Evolutionary conservation across 1,140 invertebrate species (phyloP).

Genomic region (Dendrolimus kikuchii): DNA sequence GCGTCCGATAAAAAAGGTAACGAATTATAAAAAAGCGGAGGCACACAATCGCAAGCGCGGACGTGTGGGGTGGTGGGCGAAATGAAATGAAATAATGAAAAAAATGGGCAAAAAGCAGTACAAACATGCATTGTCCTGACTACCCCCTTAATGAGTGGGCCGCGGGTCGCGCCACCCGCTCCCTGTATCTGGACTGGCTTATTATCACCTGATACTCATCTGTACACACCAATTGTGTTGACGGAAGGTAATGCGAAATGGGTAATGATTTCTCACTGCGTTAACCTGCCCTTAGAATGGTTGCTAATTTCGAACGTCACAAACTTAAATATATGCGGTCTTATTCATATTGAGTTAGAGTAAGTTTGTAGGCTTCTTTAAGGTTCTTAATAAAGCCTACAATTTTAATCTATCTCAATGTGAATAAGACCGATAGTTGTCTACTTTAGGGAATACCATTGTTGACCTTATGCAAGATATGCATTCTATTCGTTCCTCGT

Average conservation of each 20-base stretch:
- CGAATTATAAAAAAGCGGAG: slow-evolving; percentile 71
- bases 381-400: too few species aligned
- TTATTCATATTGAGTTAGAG: too few species aligned
- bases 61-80: slow-evolving; percentile 64
- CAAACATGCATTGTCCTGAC: slow-evolving; percentile 69
- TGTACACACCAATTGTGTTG: slow-evolving; percentile 10
- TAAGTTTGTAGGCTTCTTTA: too few species aligned
- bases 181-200: slow-evolving; percentile 56
- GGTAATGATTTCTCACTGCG: slow-evolving; percentile 3
- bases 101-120: slow-evolving; percentile 70
- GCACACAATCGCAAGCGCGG: slow-evolving; percentile 66
- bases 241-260: slow-evolving; percentile 6
- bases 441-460: too few species aligned
- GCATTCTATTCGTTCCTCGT: too few species aligned
- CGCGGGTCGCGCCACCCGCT: slow-evolving; percentile 25
- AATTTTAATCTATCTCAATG: too few species aligned
- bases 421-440: too few species aligned
- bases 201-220: slow-evolving; percentile 67
- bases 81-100: slow-evolving; percentile 73
- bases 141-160: slow-evolving; percentile 59
- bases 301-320: too few species aligned
- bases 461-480: too few species aligned
- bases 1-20: slow-evolving; percentile 71
- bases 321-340: too few species aligned
- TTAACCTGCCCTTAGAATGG: too few species aligned